Conservation (phyloP, 2,113 vertebrate genomes). For the Urocynchramus pylzowi region DNA sequence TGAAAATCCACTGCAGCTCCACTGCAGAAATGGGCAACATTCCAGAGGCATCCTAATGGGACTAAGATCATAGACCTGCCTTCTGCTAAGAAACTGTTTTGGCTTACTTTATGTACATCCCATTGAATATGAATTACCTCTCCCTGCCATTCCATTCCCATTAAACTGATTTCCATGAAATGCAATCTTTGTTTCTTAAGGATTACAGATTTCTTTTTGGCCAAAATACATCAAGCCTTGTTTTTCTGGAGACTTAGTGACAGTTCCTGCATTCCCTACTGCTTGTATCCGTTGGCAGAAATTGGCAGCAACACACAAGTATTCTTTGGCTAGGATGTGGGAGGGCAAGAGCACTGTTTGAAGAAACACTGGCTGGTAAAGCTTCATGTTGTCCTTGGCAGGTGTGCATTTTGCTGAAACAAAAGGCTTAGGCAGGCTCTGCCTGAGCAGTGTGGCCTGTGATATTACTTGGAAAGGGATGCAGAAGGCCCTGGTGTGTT, state of each 20-base stretch:
- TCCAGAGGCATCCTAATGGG: not conserved
- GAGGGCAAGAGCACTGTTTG: not conserved
- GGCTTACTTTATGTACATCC: not conserved
- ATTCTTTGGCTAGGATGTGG: not conserved
- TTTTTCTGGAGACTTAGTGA: not conserved
- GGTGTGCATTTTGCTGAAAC: not conserved
- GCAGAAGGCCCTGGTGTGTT: not conserved
- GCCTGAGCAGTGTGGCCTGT: not conserved
- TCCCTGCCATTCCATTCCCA: not conserved
- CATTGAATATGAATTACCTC: not conserved
- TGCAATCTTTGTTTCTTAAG: not conserved
- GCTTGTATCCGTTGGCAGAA: not conserved
- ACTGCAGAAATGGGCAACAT: not conserved
- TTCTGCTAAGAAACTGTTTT: not conserved
- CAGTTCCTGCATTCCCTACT: not conserved
- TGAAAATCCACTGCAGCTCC: not conserved
- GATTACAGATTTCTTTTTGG: not conserved
- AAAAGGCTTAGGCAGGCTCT: slow-evolving; percentile 11
- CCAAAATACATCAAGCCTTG: not conserved
- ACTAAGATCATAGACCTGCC: not conserved
- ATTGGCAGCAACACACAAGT: not conserved
- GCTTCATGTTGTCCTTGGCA: not conserved
- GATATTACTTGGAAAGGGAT: not conserved
- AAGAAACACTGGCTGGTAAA: not conserved
- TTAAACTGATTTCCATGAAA: not conserved